Evolutionary conservation across 1,140 invertebrate genomes (phyloP), one percentile per base, ranked within the genome.

Genomic region (Camponotus vicinus): DNA sequence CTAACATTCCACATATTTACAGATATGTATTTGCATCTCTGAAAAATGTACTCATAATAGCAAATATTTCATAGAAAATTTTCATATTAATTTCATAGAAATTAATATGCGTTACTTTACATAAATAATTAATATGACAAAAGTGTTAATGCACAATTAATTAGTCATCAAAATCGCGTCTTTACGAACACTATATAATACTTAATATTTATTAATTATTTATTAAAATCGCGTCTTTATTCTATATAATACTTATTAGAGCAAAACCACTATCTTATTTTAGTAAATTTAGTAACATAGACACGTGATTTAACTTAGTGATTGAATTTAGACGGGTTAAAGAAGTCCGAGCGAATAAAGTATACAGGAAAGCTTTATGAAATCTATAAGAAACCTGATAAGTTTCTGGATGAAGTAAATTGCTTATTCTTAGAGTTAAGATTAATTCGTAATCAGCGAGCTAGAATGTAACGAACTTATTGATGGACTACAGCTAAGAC

Each of bases 391-490:
- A 66, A 67, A 4, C 42, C 32, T 18, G 18, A 11, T 37, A 78
- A 52, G 40, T 78, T 78, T 78, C 8, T 52, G 0, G 13, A 40
- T 27, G 21, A 57, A 69, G 21, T 55, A n/a, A 13, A 18, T 2
- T 9, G 11, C 13, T 49, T 67, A 64, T 45, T 69, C 8, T 57
- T 0, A 42, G 13, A 55, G 42, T 79, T 66, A 55, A 79, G 21
- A 80, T 80, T 69, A 37, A 70, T 80, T 69, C 5, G 8, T 32
- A 40, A 13, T 55, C 6, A 9, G 7, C 21, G 5, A 42, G n/a
- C 34, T 37, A 11, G 32, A 7, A 11, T 69, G 21, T 40, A 42
- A 80, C 32, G 5, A 13, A 64, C n/a, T 80, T 80, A 80, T 70
- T 69, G 27, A 49, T 78, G 61, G 15, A 64, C 15, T 15, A 7